phyloP scores from a whole-genome alignment of 2,797 vertebrate species.

The Myotis pilosus region DNA sequence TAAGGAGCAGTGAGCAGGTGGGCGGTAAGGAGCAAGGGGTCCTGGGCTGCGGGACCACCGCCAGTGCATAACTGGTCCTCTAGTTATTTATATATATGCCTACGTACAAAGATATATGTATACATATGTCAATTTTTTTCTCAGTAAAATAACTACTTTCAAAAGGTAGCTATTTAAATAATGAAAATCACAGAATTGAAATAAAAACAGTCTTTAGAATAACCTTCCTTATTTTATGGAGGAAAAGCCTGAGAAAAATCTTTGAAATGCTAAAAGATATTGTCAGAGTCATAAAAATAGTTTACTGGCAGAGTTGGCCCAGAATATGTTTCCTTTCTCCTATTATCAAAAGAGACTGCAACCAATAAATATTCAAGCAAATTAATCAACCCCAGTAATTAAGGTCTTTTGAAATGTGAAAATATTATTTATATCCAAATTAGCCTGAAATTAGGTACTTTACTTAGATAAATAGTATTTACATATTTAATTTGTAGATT shows the following conservation, averaged over 20 bases:
- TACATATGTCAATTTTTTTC: constrained; percentile 18
- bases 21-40: too few relatives aligned
- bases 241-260: neutral
- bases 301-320: neutral
- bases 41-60: too few relatives aligned
- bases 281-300: constrained; percentile 45
- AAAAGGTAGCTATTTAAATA: constrained; percentile 35
- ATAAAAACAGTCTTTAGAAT: constrained; percentile 16
- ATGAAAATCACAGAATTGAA: constrained; percentile 28
- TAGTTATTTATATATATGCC: neutral
- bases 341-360: constrained; percentile 39
- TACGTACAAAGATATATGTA: neutral
- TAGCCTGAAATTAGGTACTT: constrained; percentile 69
- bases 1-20: too few relatives aligned
- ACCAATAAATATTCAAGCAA: constrained; percentile 56
- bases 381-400: constrained; percentile 63
- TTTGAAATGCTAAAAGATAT: constrained; percentile 1
- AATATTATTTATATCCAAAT: constrained; percentile 70
- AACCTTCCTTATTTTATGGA: constrained; percentile 43
- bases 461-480: constrained; percentile 75
- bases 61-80: too few relatives aligned
- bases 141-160: constrained; percentile 30
- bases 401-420: constrained; percentile 64
- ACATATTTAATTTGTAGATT: constrained; percentile 78
- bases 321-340: constrained; percentile 6